Conservation (phyloP, 2,888 invertebrate genomes). For the Ferrisia virgata region DNA sequence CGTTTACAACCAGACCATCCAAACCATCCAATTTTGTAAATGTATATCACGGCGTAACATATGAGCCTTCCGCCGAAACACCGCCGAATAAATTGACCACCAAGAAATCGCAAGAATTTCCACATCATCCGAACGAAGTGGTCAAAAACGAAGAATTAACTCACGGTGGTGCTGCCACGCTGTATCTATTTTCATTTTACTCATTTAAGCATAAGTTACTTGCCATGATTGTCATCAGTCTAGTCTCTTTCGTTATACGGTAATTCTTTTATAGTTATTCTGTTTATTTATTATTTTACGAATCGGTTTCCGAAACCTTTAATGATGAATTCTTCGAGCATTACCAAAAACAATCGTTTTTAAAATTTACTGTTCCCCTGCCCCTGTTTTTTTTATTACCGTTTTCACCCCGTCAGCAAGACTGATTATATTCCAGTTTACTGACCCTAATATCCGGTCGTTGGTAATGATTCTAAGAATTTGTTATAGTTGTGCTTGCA, state of each 20-base stretch:
- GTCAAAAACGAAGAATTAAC: constrained; percentile 90
- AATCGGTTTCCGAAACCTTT: constrained; percentile 16
- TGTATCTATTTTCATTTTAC: constrained; percentile 33
- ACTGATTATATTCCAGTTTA: constrained; percentile 16
- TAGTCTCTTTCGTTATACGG: constrained; percentile 45
- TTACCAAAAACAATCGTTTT: background rate
- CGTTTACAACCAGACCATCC: constrained; percentile 56
- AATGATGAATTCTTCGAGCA: background rate
- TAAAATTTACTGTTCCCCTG: background rate
- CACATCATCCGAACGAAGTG: constrained; percentile 80
- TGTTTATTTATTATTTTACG: constrained; percentile 5
- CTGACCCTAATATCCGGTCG: background rate
- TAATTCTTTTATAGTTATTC: constrained; percentile 36
- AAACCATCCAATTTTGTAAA: constrained; percentile 9
- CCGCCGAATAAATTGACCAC: constrained; percentile 61
- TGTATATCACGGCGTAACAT: constrained; percentile 43
- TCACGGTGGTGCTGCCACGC: constrained; percentile 58
- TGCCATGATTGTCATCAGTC: constrained; percentile 43
- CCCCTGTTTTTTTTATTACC: background rate
- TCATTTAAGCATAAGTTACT: constrained; percentile 43
- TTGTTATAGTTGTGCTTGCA: constrained; percentile 28
- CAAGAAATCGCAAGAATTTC: constrained; percentile 61
- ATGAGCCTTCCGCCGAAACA: constrained; percentile 37
- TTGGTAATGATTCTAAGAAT: constrained; percentile 2
- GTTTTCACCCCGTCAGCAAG: background rate